Evolutionary conservation across 1,140 invertebrate species (phyloP).

Genomic region (Drosophila insularis): DNA sequence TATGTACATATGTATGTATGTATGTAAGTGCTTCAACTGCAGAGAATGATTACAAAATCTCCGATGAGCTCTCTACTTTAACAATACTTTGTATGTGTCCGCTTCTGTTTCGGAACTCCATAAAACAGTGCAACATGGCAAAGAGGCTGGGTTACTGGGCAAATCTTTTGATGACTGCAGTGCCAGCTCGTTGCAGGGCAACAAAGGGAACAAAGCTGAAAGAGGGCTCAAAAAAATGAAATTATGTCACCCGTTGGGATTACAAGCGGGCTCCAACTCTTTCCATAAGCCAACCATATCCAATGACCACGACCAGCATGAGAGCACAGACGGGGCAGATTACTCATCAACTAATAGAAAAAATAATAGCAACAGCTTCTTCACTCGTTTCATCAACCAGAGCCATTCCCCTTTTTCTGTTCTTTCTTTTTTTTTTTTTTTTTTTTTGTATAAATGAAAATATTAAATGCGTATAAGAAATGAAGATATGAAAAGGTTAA

Average conservation of each 20-base stretch:
- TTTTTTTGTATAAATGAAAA: no score
- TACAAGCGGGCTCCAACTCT: conserved; percentile 44
- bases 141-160: no score
- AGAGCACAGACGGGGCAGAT: not conserved
- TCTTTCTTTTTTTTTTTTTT: no score
- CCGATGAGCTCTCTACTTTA: conserved; percentile 66
- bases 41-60: conserved; percentile 68
- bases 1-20: no score
- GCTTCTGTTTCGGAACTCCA: not conserved
- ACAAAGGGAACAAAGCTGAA: not conserved
- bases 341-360: not conserved
- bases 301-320: not conserved
- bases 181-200: not conserved
- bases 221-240: conserved; percentile 33
- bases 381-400: not conserved
- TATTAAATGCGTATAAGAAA: no score
- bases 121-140: not conserved
- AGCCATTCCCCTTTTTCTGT: no score
- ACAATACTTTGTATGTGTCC: conserved; percentile 66
- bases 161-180: not conserved
- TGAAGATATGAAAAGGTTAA: no score
- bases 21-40: conserved; percentile 65
- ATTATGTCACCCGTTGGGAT: conserved; percentile 73
- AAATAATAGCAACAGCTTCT: not conserved
- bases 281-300: conserved; percentile 1